Base-by-base conservation (phyloP, 2,888 invertebrate species). In the Chrysomela aeneicollis region DNA sequence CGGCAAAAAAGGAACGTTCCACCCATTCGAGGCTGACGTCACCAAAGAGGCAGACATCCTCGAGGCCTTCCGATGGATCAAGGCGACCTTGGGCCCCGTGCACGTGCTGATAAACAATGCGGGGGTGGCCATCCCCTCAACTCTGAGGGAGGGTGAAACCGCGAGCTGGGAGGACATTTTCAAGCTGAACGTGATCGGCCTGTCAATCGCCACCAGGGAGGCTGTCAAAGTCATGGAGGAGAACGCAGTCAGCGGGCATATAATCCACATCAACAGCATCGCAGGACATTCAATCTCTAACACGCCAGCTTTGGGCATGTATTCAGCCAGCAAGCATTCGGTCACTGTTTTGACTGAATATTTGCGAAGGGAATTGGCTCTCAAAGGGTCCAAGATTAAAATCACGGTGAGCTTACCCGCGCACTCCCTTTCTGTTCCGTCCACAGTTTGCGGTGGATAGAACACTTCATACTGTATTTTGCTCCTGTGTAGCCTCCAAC, bases 71-170 rank as follows among this genome's bases (percentile, higher is more conserved):
- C 64, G 77, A 17, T 77, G 77, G 75, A 75, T 80, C 15, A 77
- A 74, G 59, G 67, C 75, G 2, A 79, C 77, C 54, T 68, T 82
- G 0, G 81, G 80, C 3, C 74, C 77, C 1, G 74, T 82, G 12
- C 76, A 80, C 52, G 76, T 82, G 32, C 70, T 83, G 19, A 74
- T 83, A 3, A 83, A 83, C 64, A 82, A 82, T 64, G 82, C 82
- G n/a, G 83, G 81, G 0, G 54, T 73, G 4, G 2, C 59, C 0
- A 61, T 55, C 21, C 2, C 54, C 0, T 73, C 69, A 9, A 64
- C 62, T 26, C 65, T 80, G 18, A 63, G 67, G 21, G 74, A 78
- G 71, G 71, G 69, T 1, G 55, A 68, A 19, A 67, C 71, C 1
- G 66, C 70, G 42, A 52, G 50, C 1, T 75, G 72, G 74, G 59